A percentile compares a stretch with the other conserved stretches of the same genome.
Conservation (phyloP, 2,113 vertebrate species). For the Eira barbara region DNA sequence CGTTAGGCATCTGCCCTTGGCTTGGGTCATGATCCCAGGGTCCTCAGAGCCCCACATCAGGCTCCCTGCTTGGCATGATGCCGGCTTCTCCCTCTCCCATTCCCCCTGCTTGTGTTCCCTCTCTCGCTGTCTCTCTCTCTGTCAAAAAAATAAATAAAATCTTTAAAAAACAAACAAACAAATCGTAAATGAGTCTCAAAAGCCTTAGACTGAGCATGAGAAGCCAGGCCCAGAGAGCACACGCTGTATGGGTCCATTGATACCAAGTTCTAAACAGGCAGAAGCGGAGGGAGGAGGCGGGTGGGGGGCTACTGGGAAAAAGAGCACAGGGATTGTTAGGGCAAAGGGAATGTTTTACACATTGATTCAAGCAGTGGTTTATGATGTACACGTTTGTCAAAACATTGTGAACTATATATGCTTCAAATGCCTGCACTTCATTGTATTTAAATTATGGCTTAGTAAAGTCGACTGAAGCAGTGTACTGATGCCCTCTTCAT, state of each 20-base stretch:
- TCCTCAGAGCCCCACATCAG: too few relatives aligned
- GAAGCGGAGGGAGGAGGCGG: not conserved
- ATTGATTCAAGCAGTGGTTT: not conserved
- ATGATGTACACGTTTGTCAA: not conserved
- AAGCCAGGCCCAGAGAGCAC: not conserved
- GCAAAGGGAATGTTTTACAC: not conserved
- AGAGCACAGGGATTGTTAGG: too few relatives aligned
- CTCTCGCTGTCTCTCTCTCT: too few relatives aligned
- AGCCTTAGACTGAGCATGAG: not conserved
- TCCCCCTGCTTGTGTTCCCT: too few relatives aligned
- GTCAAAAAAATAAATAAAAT: too few relatives aligned
- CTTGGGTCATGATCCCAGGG: too few relatives aligned
- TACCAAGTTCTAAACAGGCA: not conserved
- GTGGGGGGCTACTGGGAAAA: not conserved
- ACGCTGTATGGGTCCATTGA: not conserved
- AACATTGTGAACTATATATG: not conserved
- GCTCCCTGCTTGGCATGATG: too few relatives aligned
- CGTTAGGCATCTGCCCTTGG: too few relatives aligned
- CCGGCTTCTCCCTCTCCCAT: too few relatives aligned
- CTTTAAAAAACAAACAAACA: too few relatives aligned
- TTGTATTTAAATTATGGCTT: not conserved
- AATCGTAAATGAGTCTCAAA: not conserved
- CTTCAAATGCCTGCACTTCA: not conserved
- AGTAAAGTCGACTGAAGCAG: not conserved
- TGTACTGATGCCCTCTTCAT: not conserved